A percentile compares a stretch with the other conserved stretches of the same genome.
These are phyloP conservation scores for Tetrapedia diversipes DNA, from an alignment of 2,888 invertebrate genomes.

Conservation along the genomic window DNA sequence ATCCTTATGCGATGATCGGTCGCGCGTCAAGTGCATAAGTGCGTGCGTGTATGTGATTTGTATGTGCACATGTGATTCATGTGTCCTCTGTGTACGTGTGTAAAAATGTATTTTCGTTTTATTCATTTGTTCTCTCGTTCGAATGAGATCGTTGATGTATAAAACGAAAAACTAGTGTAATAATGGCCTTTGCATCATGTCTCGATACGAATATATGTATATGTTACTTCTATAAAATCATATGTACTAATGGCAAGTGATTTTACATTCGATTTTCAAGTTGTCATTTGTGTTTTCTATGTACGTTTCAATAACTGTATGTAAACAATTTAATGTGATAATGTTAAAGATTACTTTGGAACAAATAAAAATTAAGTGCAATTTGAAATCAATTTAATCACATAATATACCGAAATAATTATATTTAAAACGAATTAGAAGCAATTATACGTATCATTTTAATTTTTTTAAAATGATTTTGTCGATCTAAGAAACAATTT, in stretches of 20 bases:
- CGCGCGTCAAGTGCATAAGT: constrained; percentile 33
- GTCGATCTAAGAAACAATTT: not conserved
- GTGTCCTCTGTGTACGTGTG: not conserved
- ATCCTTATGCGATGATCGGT: constrained; percentile 30
- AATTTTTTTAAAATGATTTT: not conserved
- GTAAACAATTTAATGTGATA: not conserved
- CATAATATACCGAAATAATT: not conserved
- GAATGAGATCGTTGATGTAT: constrained; percentile 32
- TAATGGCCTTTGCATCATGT: constrained; percentile 11
- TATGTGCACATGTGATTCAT: constrained; percentile 2
- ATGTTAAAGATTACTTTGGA: not conserved
- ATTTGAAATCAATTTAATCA: constrained; percentile 4
- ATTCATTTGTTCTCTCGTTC: constrained; percentile 7
- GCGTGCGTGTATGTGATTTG: constrained; percentile 8
- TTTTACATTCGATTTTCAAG: constrained; percentile 36
- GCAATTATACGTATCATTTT: not conserved
- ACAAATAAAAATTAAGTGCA: not conserved
- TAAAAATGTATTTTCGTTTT: constrained; percentile 10
- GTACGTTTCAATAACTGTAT: not conserved
- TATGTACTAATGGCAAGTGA: constrained; percentile 18
- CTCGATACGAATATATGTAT: constrained; percentile 42
- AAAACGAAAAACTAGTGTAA: constrained; percentile 30
- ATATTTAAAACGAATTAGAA: constrained; percentile 1
- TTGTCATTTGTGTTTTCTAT: not conserved
- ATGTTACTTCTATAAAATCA: constrained; percentile 43